phyloP scores from a whole-genome alignment of 1,140 invertebrate species.

The Wasmannia auropunctata region DNA sequence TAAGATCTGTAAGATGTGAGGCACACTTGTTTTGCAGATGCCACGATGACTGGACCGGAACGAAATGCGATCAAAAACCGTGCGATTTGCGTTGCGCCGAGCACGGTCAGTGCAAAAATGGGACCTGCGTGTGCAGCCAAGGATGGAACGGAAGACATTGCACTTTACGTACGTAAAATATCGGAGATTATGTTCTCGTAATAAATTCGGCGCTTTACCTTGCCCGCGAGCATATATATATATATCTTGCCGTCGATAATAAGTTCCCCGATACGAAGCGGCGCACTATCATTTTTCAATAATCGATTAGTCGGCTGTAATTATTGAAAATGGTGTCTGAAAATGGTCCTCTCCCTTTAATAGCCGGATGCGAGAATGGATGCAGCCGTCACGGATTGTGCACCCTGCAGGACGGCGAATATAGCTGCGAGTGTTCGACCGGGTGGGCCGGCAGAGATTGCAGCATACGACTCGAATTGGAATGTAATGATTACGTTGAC shows the following conservation, averaged over 20 bases:
- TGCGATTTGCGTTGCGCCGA: slow-evolving; percentile 97
- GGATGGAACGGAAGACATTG: slow-evolving; percentile 99
- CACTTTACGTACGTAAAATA: slow-evolving; percentile 93
- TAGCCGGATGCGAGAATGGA: slow-evolving; percentile 97
- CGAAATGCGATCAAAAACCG: slow-evolving; percentile 94
- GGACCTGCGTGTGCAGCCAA: slow-evolving; percentile 97
- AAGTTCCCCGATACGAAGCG: background rate
- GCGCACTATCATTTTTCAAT: background rate
- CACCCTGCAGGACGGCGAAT: slow-evolving; percentile 93
- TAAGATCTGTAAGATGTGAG: background rate
- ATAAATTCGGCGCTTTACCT: background rate
- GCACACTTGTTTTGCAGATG: slow-evolving; percentile 86
- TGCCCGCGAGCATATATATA: background rate
- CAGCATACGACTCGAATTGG: slow-evolving; percentile 95
- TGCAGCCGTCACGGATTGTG: slow-evolving; percentile 97
- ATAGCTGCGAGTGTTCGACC: slow-evolving; percentile 95
- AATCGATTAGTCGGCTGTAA: background rate
- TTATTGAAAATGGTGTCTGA: background rate
- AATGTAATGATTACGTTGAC: slow-evolving; percentile 97
- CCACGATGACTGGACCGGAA: slow-evolving; percentile 95
- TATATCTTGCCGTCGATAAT: background rate
- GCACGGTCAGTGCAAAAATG: slow-evolving; percentile 98
- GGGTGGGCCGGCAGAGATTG: slow-evolving; percentile 97
- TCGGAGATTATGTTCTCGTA: background rate
- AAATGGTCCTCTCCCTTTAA: slow-evolving; percentile 58